Base-by-base conservation (phyloP, 2,888 invertebrate genomes). In the Drosophila ezoana region DNA sequence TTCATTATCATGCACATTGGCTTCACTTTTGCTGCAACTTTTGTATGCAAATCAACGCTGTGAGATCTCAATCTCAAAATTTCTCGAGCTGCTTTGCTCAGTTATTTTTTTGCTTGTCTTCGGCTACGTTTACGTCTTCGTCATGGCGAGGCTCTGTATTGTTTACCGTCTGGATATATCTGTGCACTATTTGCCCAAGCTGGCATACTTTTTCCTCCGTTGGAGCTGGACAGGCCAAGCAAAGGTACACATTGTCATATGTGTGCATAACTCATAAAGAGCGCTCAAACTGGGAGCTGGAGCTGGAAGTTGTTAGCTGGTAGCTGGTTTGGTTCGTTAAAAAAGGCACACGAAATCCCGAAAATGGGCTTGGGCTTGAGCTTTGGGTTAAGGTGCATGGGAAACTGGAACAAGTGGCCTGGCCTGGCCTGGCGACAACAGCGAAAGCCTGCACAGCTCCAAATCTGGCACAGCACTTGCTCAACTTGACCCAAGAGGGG, bases 331-430 rank as follows among this genome's bases (percentile, higher is more conserved):
- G 23, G 63, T 79, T 80, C 76, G 76, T 81, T 82, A 74, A 74
- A 74, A 74, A 63, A 67, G 23, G 35, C 40, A 35, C 54, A 60
- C 60, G 62, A 71, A 65, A 77, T 73, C 69, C 72, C 76, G 69
- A 76, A 76, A 79, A 84, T 87, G 81, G 81, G 84, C 76, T 76
- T 60, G 57, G 32, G 58, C 54, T 60, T 37, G 40, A 38, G 57
- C 81, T 65, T 70, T 81, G 85, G 85, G 85, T 85, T 85, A 85
- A 86, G 85, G 85, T 85, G 85, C 85, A 85, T 85, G 85, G 75
- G 83, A 85, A 85, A 85, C 88, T 87, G 85, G 88, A 85, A 85
- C 88, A 85, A 85, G 88, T 87, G 84, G 79, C 79, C 38, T 23
- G 23, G 18, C 18, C 18, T 18, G 18, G 23, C 23, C 23, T 59